Evolutionary conservation across 2,113 vertebrate species (phyloP), one percentile per base, ranked within the genome.

Genomic region (Arothron firmamentum): DNA sequence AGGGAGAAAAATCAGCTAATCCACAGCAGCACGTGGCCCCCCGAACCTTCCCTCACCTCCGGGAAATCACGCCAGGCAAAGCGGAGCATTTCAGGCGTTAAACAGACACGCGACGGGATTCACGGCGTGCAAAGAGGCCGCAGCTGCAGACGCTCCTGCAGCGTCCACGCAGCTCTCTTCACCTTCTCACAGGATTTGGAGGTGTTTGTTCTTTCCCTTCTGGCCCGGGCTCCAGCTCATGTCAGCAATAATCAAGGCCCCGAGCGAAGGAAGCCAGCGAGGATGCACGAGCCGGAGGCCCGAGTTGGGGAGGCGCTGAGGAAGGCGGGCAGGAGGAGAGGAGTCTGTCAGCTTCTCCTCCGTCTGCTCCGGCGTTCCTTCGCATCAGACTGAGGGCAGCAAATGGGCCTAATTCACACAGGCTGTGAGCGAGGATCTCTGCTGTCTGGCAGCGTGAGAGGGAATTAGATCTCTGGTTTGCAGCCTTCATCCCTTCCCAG

Each of bases 381-480:
- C 54, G 74, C 78, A 64, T 87, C 85, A 87, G 73, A 82, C 77
- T 71, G 82, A 83, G 71, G 70, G 70, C 75, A 83, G 86, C 82
- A 91, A 90, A 89, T 86, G 77, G 82, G 85, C 76, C 87, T 90
- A 89, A 91, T 90, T 89, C 88, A 82, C 76, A 81, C 75, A 64
- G 81, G 80, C 82, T 83, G 78, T 67, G 86, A 82, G 85, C 54
- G 69, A 78, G 79, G 72, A 75, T 85, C 80, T 87, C 73, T 69
- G 81, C 87, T 90, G 88, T 90, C 85, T 61, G 78, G 84, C 82
- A 79, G 81, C 75, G 72, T 84, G 85, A 87, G 84, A 71, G 85
- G 83, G 88, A 90, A 90, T 89, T 88, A 89, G 87, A 89, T 87
- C 80, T 78, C 80, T 75, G 84, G 83, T 89, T 88, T 90, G 85